Conservation (phyloP, 2,113 vertebrate genomes). For the Telmatochromis sp. region DNA sequence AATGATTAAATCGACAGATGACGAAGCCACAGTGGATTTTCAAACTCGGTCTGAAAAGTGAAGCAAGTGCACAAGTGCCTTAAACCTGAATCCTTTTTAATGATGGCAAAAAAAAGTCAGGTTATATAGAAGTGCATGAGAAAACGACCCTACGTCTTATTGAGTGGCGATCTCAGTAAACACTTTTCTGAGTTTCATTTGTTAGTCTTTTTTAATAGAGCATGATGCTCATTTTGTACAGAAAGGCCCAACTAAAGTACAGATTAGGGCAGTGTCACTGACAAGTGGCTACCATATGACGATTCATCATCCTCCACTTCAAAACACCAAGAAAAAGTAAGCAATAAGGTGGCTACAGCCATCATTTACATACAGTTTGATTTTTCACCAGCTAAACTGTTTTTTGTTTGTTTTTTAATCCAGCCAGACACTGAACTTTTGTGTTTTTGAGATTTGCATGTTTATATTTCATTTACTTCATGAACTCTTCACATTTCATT, state of each 20-base stretch:
- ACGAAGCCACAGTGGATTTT: not conserved
- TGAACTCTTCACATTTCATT: not conserved
- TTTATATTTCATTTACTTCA: not conserved
- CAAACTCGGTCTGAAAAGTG: not conserved
- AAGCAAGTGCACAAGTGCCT: not conserved
- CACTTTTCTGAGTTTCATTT: not conserved
- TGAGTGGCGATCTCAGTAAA: not conserved
- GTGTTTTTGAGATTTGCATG: not conserved
- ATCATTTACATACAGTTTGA: not conserved
- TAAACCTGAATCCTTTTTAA: not conserved
- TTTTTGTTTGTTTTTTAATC: not conserved
- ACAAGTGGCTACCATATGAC: not conserved
- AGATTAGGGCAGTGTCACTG: not conserved
- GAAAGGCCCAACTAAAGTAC: not conserved
- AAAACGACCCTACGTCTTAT: not conserved
- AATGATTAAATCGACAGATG: not conserved
- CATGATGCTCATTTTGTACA: not conserved
- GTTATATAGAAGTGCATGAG: not conserved
- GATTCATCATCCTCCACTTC: not conserved
- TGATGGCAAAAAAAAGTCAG: not conserved
- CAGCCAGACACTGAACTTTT: not conserved
- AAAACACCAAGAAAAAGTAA: not conserved
- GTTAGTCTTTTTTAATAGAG: not conserved
- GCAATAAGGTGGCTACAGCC: not conserved
- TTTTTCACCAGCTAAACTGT: not conserved